These are phyloP conservation scores for Scolopax mira DNA, from an alignment of 2,113 vertebrate genomes.

Conservation along the genomic window DNA sequence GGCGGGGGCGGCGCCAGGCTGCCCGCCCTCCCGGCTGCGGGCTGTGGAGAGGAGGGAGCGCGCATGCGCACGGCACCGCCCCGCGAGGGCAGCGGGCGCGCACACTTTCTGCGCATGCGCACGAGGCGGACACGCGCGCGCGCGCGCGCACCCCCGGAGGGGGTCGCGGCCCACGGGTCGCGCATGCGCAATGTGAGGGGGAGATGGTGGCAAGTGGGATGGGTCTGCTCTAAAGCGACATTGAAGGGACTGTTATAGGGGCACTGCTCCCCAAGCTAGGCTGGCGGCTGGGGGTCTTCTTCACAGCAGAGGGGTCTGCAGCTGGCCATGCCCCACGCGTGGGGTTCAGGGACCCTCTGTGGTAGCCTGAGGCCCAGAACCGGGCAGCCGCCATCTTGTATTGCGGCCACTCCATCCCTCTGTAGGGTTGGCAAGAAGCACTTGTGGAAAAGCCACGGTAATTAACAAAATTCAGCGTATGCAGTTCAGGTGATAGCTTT, in stretches of 20 bases:
- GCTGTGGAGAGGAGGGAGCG: accelerated
- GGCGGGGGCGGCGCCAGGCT: background rate
- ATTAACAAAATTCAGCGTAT: too few relatives aligned
- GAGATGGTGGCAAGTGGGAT: accelerated
- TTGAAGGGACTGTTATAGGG: accelerated
- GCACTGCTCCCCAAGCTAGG: accelerated
- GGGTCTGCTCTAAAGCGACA: accelerated
- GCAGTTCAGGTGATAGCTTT: too few relatives aligned
- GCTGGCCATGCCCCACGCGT: accelerated
- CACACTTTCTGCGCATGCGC: background rate
- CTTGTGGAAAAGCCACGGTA: accelerated
- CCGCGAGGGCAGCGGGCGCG: accelerated
- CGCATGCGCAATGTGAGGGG: background rate
- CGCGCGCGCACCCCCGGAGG: too few relatives aligned
- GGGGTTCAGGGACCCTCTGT: background rate
- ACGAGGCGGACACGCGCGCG: too few relatives aligned
- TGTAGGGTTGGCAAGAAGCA: accelerated
- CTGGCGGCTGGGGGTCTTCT: too few relatives aligned
- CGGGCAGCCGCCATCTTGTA: background rate
- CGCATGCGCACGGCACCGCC: background rate
- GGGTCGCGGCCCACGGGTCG: accelerated
- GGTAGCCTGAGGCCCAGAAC: background rate
- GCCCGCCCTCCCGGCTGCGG: background rate
- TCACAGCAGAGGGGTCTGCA: accelerated
- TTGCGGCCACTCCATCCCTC: accelerated